Percentiles rank a stretch among this genome's conserved stretches.
Evolutionary conservation across 2,797 vertebrate genomes (phyloP).

Genomic region (Sebastiscus albofasciatus): DNA sequence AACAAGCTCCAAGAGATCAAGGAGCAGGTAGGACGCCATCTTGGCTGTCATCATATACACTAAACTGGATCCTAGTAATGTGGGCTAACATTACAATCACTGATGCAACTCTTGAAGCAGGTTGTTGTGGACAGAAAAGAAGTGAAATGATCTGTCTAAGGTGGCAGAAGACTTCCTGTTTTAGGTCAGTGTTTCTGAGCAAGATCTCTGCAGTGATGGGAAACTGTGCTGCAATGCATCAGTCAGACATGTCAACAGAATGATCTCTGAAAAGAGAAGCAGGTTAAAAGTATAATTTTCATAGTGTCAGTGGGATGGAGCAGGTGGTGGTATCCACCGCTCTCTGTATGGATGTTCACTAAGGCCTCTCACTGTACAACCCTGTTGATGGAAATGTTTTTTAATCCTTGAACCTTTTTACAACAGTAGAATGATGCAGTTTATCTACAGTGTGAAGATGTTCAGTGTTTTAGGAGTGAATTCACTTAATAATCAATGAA

Average conservation of each 20-base stretch:
- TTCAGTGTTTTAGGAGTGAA: not conserved
- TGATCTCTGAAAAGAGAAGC: not conserved
- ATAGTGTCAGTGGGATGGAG: conserved; percentile 4
- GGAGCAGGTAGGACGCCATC: conserved; percentile 89
- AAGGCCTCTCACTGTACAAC: not conserved
- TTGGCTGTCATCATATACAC: not conserved
- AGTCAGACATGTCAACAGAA: not conserved
- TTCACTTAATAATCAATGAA: not conserved
- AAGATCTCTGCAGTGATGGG: not conserved
- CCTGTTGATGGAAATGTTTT: conserved; percentile 9
- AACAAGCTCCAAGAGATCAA: conserved; percentile 99
- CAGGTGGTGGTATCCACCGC: no score
- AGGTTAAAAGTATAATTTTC: not conserved
- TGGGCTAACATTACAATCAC: not conserved
- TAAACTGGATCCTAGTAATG: not conserved
- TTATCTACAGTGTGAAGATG: not conserved
- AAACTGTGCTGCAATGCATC: not conserved
- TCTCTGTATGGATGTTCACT: no score
- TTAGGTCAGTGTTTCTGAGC: not conserved
- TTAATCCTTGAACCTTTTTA: not conserved
- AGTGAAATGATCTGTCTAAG: not conserved
- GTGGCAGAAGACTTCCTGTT: not conserved
- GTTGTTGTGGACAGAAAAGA: not conserved
- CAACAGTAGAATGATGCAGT: not conserved
- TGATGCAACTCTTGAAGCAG: not conserved